phyloP scores from a whole-genome alignment of 2,797 vertebrate species.

The Crenichthys baileyi region DNA sequence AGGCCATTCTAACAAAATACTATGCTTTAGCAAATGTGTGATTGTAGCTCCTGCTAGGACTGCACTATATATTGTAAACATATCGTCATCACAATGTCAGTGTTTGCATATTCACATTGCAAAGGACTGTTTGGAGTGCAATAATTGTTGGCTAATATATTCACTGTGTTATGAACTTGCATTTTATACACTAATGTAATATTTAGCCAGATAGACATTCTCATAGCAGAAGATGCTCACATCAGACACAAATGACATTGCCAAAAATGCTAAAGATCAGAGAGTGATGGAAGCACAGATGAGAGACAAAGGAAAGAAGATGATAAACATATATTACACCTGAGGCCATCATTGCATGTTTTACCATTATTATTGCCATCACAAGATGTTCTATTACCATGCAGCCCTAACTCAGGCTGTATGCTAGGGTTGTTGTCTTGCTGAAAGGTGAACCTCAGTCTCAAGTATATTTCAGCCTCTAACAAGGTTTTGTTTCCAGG shows the following conservation, averaged over 20 bases:
- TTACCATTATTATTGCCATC: no score
- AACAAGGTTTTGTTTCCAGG: not conserved
- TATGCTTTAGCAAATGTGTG: not conserved
- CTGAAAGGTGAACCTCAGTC: not conserved
- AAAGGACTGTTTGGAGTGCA: no score
- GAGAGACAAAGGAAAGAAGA: not conserved
- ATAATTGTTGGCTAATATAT: no score
- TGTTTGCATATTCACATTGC: not conserved
- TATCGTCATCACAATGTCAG: not conserved
- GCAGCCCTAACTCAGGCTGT: not conserved
- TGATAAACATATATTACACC: no score
- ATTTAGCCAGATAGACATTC: no score
- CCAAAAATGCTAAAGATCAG: not conserved
- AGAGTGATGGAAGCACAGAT: not conserved
- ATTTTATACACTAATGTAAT: no score
- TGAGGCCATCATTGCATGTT: no score
- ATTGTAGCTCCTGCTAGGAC: not conserved
- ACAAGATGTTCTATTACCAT: no score
- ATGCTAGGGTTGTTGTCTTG: not conserved
- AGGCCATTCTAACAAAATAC: not conserved
- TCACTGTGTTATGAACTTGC: no score
- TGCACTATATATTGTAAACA: not conserved
- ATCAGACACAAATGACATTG: not conserved
- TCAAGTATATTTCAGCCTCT: not conserved
- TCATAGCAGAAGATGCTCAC: not conserved